Percentiles rank a stretch among this genome's conserved stretches.
phyloP scores from a whole-genome alignment of 2,797 vertebrate species.

The Gallirallus australis region DNA sequence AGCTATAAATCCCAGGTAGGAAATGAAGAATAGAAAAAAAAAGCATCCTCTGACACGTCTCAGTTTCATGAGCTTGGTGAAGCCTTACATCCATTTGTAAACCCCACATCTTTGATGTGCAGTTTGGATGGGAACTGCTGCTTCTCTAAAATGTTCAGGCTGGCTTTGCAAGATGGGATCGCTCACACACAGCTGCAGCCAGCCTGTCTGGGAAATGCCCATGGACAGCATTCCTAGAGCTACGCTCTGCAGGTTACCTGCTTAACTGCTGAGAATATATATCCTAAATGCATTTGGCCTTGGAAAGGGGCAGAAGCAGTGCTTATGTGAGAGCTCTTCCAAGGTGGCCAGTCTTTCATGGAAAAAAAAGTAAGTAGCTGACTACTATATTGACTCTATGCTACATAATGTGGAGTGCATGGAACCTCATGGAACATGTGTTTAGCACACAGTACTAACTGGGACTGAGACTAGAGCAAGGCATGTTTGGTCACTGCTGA shows the following conservation, averaged over 20 bases:
- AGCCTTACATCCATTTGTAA: not conserved
- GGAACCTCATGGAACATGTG: not conserved
- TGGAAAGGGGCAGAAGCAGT: not conserved
- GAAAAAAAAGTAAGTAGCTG: not conserved
- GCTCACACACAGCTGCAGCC: not conserved
- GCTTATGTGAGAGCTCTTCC: not conserved
- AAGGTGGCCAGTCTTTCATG: not conserved
- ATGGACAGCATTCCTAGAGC: not conserved
- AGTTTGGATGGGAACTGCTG: not conserved
- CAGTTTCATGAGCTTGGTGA: not conserved
- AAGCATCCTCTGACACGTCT: not conserved
- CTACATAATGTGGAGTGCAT: not conserved
- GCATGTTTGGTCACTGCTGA: not conserved
- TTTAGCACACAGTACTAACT: not conserved
- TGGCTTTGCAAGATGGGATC: not conserved
- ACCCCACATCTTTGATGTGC: not conserved
- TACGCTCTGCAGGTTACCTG: not conserved
- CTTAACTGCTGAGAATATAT: not conserved
- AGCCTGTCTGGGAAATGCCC: not conserved
- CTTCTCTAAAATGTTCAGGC: not conserved
- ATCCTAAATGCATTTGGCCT: not conserved
- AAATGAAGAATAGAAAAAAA: not conserved
- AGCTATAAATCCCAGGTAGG: not conserved
- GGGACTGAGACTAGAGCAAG: not conserved
- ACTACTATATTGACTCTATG: not conserved